Evolutionary conservation across 2,888 invertebrate species (phyloP), one percentile per base, ranked within the genome.

Genomic region (Brachyptera risi): DNA sequence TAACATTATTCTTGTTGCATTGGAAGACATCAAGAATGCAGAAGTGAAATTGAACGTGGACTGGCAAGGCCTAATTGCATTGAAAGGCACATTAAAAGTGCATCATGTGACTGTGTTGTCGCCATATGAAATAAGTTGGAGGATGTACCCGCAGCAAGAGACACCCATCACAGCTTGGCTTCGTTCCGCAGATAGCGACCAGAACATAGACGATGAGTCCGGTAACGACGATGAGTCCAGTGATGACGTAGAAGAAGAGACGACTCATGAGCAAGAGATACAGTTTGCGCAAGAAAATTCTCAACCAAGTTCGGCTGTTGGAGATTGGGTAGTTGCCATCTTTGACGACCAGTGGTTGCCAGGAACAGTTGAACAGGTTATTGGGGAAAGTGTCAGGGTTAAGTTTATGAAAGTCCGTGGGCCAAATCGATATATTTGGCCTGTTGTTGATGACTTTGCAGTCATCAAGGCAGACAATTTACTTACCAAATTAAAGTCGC

Each of bases 321-420:
- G 49, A 24, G 49, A 19, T 23, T 49, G 49, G 49, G 49, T 49
- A 23, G 24, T 15, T 13, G 49, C 49, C 49, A 1, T n/a, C n/a
- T n/a, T n/a, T n/a, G n/a, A n/a, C n/a, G n/a, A n/a, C n/a, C n/a
- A n/a, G n/a, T 49, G 24, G 24, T 15, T 13, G 49, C 49, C 49
- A 1, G 23, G 49, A 2, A 19, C 19, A 17, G 21, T 44, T 11
- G 44, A 44, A 19, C n/a, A n/a, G n/a, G n/a, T n/a, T n/a, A n/a
- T n/a, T n/a, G n/a, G 44, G 11, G 21, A 44, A 19, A n/a, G 21
- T 19, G 11, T 21, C 2, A 13, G 49, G 5, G 49, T 49, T 3
- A 49, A 49, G 24, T 49, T 21, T 15, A 49, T 49, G 49, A 49
- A 49, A 24, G 49, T 49, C 26, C n/a, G 23, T 24, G 49, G 49